Base-by-base conservation (phyloP, 1,140 invertebrate genomes). In the Drosophila rufa region DNA sequence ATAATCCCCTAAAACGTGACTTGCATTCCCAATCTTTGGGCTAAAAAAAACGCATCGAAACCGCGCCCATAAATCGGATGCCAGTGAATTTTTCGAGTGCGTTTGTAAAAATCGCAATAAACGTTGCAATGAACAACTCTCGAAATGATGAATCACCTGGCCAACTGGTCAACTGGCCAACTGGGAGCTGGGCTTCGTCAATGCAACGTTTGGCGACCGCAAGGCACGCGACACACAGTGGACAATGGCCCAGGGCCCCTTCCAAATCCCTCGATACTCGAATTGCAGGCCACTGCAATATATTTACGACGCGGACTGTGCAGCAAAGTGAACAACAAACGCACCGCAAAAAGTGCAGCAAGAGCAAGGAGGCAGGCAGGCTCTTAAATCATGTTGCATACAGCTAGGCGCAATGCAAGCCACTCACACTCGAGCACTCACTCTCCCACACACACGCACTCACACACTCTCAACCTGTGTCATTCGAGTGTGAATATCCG, bases 51-150 rank as follows among this genome's bases (percentile, higher is more conserved):
- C 43, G 27, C 60, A 25, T 17, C 17, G 33, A 61, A 51, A 46
- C 60, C 55, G 45, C 27, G 50, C n/a, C 51, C 66, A 79, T 79
- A 78, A 79, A 77, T 77, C 50, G 61, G 40, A n/a, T 25, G 40
- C n/a, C 36, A 15, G 22, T n/a, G 56, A 30, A 45, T 42, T 57
- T 83, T 78, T 91, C 69, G 75, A 91, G 89, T 91, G 89, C 90
- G 84, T 91, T 91, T 91, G 89, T 91, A 60, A 91, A 91, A 91
- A 91, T 85, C 79, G 81, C 89, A 91, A 91, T 91, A 91, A 91
- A 89, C 85, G 89, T 91, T 91, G 89, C 89, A 91, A 89, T 89
- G 90, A 91, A 89, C 84, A 91, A 85, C 84, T 90, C 89, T 91
- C 66, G 82, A 92, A 86, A 92, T 92, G 90, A 92, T 92, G 90